Percentiles rank a stretch among this genome's conserved stretches.
These are phyloP conservation scores for Catocala nupta DNA, from an alignment of 2,888 invertebrate genomes.

Conservation along the genomic window DNA sequence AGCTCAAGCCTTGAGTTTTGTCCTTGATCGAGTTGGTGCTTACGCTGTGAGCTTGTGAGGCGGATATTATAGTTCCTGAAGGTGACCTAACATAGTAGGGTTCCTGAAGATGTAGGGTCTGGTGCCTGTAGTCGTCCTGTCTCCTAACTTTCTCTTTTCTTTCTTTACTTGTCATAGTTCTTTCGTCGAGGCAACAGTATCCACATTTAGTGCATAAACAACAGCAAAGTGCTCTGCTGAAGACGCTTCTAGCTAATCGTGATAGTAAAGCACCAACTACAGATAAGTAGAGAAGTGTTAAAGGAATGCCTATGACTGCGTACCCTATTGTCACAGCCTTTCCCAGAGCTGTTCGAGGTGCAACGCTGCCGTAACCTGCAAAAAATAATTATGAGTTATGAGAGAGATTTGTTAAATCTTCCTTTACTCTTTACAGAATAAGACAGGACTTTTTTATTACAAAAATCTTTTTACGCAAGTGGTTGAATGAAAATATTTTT, in stretches of 20 bases:
- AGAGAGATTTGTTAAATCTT: background rate
- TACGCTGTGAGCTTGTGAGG: slow-evolving; percentile 82
- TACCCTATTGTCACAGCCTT: slow-evolving; percentile 97
- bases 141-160: slow-evolving; percentile 92
- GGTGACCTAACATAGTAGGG: slow-evolving; percentile 90
- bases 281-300: slow-evolving; percentile 95
- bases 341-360: slow-evolving; percentile 96
- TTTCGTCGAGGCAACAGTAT: slow-evolving; percentile 95
- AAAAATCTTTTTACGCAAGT: too few species aligned
- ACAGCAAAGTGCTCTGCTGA: slow-evolving; percentile 93
- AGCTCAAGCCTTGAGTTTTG: slow-evolving; percentile 76
- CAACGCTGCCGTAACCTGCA: slow-evolving; percentile 97
- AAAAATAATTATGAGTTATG: slow-evolving; percentile 42
- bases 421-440: background rate
- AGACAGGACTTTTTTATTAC: background rate
- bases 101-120: slow-evolving; percentile 89
- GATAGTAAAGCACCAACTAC: slow-evolving; percentile 95
- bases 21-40: slow-evolving; percentile 80
- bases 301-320: slow-evolving; percentile 95
- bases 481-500: too few species aligned
- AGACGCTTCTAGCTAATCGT: slow-evolving; percentile 93
- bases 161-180: slow-evolving; percentile 93
- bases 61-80: slow-evolving; percentile 84
- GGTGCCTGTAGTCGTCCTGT: slow-evolving; percentile 89
- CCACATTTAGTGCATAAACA: slow-evolving; percentile 96